phyloP scores from a whole-genome alignment of 1,140 invertebrate genomes.

The Bilobella aurantiaca region DNA sequence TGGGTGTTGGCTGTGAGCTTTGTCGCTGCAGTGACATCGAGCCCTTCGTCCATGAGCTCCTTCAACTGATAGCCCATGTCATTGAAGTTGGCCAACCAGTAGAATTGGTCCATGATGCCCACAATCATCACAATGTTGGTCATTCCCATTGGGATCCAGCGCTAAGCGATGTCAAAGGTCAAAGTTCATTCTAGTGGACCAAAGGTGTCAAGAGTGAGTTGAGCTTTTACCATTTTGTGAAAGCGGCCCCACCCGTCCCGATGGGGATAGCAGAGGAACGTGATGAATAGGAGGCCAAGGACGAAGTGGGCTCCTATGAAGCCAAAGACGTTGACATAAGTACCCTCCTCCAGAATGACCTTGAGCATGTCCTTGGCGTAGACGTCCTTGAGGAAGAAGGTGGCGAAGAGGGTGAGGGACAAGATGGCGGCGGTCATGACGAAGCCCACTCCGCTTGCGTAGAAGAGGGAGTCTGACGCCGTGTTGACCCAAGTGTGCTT shows the following conservation, averaged over 20 bases:
- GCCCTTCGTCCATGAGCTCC: neutral
- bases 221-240: neutral
- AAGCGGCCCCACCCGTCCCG: neutral
- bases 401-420: neutral
- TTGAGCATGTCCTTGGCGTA: neutral
- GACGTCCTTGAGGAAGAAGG: neutral
- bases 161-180: neutral
- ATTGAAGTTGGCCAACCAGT: neutral
- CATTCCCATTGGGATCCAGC: neutral
- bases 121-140: neutral
- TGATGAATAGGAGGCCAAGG: neutral
- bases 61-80: neutral
- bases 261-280: neutral
- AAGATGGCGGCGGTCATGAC: neutral
- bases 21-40: neutral
- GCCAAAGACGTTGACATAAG: neutral
- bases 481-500: neutral
- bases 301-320: neutral
- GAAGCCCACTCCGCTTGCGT: neutral
- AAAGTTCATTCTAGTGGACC: neutral
- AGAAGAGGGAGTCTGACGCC: neutral
- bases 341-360: neutral
- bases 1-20: neutral
- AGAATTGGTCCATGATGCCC: neutral
- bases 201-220: neutral